Evolutionary conservation across 1,140 invertebrate species (phyloP).

Genomic region (Bombus terrestris): DNA sequence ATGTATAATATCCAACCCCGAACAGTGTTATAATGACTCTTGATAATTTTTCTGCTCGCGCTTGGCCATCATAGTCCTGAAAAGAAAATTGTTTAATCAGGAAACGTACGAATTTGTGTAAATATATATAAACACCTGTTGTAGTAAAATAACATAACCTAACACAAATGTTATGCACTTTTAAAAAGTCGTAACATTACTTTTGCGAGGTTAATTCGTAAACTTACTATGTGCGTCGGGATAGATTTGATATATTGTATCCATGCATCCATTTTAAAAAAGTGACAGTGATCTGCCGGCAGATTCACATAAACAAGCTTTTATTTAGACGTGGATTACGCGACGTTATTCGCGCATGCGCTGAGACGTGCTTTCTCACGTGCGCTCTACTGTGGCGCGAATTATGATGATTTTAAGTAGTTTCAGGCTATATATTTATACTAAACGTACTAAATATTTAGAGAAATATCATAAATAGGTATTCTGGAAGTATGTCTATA

Average conservation of each 20-base stretch:
- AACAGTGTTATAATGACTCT: slow-evolving; percentile 94
- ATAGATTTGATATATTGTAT: slow-evolving; percentile 81
- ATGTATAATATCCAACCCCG: slow-evolving; percentile 84
- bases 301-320: not conserved
- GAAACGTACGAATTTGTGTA: not conserved
- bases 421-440: not conserved
- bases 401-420: slow-evolving; percentile 28
- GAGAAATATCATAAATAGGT: not conserved
- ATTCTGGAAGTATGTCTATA: not conserved
- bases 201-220: not conserved
- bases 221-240: slow-evolving; percentile 85
- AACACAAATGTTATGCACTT: not conserved
- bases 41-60: slow-evolving; percentile 93
- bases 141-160: slow-evolving; percentile 38
- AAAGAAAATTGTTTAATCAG: slow-evolving; percentile 20
- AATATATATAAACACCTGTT: slow-evolving; percentile 1
- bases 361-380: not conserved
- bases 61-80: slow-evolving; percentile 96
- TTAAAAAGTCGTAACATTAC: not conserved
- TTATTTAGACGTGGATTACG: not conserved
- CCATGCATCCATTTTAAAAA: slow-evolving; percentile 69
- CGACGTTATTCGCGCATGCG: slow-evolving; percentile 19
- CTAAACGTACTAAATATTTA: not conserved
- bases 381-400: slow-evolving; percentile 17
- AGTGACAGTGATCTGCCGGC: slow-evolving; percentile 24